Evolutionary conservation across 2,797 vertebrate genomes (phyloP), one percentile per base, ranked within the genome.

Genomic region (Rhinatrema bivittatum): DNA sequence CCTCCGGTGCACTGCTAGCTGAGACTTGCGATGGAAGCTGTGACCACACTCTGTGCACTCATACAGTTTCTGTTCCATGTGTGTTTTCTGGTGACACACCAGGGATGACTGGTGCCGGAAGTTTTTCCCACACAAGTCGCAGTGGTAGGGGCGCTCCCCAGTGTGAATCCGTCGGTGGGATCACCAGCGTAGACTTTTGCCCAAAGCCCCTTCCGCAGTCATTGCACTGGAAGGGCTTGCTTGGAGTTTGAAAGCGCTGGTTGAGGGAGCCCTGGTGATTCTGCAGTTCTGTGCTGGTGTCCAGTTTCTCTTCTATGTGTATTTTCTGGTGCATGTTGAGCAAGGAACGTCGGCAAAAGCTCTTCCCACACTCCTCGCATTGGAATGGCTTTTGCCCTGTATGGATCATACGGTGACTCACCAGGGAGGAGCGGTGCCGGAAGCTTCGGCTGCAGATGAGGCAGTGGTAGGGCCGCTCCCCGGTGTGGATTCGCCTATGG

Each of bases 281-380:
- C n/a, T n/a, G n/a, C n/a, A n/a, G n/a, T n/a, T n/a, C n/a, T n/a
- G n/a, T n/a, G n/a, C n/a, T n/a, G n/a, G n/a, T n/a, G n/a, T n/a
- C n/a, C n/a, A n/a, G n/a, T n/a, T n/a, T n/a, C n/a, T n/a, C n/a
- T n/a, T n/a, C n/a, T n/a, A n/a, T n/a, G 32, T 70, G 66, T 54
- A 59, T 56, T 27, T 60, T 60, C 28, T 50, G 44, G 31, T 70
- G 66, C 19, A 47, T 66, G 44, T 60, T 26, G 30, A 70, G 50
- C 41, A 66, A 30, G 2, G 62, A 66, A 0, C 60, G 62, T 28
- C 65, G 29, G 16, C 9, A 8, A 29, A 30, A 30, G 29, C 16
- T 6, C 4, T 29, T 29, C 6, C 17, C 29, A 2, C 29, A 30
- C 13, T 17, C 16, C 10, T 29, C 3, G 7, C 29, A 30, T 10